These are phyloP conservation scores for Corydoras sp. DNA, from an alignment of 2,113 vertebrate species.

Conservation along the genomic window DNA sequence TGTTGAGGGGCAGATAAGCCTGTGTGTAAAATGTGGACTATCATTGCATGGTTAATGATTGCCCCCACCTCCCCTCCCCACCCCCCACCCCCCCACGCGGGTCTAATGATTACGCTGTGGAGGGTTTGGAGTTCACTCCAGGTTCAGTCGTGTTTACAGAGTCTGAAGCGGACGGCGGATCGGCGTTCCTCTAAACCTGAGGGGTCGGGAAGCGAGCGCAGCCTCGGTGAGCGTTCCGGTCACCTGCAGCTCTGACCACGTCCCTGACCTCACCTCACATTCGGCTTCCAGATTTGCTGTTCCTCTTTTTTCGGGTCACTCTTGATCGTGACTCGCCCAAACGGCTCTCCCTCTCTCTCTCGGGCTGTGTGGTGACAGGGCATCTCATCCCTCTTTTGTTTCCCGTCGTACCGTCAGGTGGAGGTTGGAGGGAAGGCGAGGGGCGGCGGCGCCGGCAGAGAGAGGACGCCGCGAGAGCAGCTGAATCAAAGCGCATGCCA, in stretches of 20 bases:
- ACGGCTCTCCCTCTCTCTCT: neutral
- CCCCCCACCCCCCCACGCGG: constrained; percentile 42
- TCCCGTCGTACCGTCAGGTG: constrained; percentile 5
- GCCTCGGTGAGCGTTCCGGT: neutral
- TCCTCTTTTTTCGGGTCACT: constrained; percentile 42
- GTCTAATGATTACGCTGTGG: constrained; percentile 55
- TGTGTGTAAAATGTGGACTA: constrained; percentile 15
- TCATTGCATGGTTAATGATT: constrained; percentile 41
- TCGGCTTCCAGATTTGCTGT: constrained; percentile 23
- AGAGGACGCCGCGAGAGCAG: neutral
- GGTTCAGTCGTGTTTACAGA: constrained; percentile 36
- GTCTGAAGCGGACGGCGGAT: constrained; percentile 6
- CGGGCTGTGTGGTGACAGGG: neutral
- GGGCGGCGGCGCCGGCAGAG: neutral
- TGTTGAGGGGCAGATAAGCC: constrained; percentile 57
- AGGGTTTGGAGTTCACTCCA: constrained; percentile 45
- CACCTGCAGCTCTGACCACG: constrained; percentile 4
- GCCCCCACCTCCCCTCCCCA: constrained; percentile 18
- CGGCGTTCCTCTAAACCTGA: neutral
- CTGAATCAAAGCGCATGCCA: neutral
- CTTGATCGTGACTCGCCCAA: constrained; percentile 38
- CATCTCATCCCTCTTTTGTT: neutral
- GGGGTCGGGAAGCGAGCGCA: neutral
- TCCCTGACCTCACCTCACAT: constrained; percentile 16
- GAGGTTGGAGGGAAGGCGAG: constrained; percentile 3